Conservation (phyloP, 2,797 vertebrate species). For the Thripadectes ignobilis region DNA sequence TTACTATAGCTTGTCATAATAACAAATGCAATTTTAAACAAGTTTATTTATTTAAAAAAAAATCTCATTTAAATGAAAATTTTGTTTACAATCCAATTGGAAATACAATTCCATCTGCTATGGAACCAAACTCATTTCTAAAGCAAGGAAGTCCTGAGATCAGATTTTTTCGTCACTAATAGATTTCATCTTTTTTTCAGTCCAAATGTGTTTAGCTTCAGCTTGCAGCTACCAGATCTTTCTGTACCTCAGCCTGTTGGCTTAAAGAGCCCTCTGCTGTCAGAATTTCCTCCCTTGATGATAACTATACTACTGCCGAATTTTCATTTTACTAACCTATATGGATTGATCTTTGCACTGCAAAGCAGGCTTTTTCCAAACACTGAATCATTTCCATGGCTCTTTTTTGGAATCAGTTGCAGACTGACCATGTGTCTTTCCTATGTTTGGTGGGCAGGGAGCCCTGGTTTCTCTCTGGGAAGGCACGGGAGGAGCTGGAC, state of each 20-base stretch:
- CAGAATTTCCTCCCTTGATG: not conserved
- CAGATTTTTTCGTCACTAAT: not conserved
- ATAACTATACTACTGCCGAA: not conserved
- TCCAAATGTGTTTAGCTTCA: not conserved
- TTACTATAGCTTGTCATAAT: not conserved
- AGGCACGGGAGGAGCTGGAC: not conserved
- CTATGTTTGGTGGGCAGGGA: not conserved
- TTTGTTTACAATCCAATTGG: not conserved
- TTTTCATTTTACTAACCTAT: not conserved
- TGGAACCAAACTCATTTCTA: not conserved
- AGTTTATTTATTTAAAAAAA: not conserved
- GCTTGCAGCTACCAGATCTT: not conserved
- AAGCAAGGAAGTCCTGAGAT: not conserved
- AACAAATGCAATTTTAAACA: not conserved
- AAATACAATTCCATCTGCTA: not conserved
- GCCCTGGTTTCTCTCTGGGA: not conserved
- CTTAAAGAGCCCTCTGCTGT: constrained; percentile 26
- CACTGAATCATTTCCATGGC: not conserved
- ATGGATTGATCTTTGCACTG: not conserved
- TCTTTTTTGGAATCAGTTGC: not conserved
- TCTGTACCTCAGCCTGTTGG: not conserved
- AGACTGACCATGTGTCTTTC: not conserved
- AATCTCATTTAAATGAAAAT: not conserved
- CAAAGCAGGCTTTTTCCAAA: not conserved
- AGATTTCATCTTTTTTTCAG: not conserved